Evolutionary conservation across 2,797 vertebrate species (phyloP), one percentile per base, ranked within the genome.

Genomic region (Pseudopleuronectes americanus): DNA sequence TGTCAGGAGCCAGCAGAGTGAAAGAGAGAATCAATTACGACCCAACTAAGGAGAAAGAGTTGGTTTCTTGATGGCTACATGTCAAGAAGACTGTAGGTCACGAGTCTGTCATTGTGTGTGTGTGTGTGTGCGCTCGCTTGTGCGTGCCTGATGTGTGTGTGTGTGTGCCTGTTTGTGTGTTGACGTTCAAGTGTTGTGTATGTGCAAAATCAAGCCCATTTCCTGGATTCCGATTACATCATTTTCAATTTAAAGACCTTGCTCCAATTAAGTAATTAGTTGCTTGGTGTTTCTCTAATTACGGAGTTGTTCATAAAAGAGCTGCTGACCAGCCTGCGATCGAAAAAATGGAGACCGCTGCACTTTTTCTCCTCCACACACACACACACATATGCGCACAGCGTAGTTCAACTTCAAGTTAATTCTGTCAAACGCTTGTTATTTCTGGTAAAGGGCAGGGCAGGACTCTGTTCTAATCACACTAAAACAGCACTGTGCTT

Each of bases 191-290:
- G 74, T 73, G 48, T 82, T 64, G 78, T 71, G 62, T 73, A 73
- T 70, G 80, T 81, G 86, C n/a, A 79, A 82, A 74, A 80, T 77
- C 80, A 78, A 77, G 77, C 64, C 61, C 8, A 38, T 87, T 92
- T 91, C 89, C 92, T 87, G 92, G 90, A 93, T 88, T 86, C 84
- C 52, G 86, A 92, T 94, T 82, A 93, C 93, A 93, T 94, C 92
- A 94, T 90, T 93, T 92, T 92, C 84, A 92, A 87, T 94, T 93
- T 93, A 92, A 93, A 91, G 93, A 79, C 90, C 84, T 74, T 85
- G 77, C 90, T 91, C 90, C 93, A 94, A 94, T 94, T 94, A 95
- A 94, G 91, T 93, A 93, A 95, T 95, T 93, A 95, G 93, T 77
- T 92, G 77, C 71, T 75, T 73, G 81, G 88, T 92, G 93, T 94